Conservation (phyloP, 2,113 vertebrate species). For the Alosa alosa region DNA sequence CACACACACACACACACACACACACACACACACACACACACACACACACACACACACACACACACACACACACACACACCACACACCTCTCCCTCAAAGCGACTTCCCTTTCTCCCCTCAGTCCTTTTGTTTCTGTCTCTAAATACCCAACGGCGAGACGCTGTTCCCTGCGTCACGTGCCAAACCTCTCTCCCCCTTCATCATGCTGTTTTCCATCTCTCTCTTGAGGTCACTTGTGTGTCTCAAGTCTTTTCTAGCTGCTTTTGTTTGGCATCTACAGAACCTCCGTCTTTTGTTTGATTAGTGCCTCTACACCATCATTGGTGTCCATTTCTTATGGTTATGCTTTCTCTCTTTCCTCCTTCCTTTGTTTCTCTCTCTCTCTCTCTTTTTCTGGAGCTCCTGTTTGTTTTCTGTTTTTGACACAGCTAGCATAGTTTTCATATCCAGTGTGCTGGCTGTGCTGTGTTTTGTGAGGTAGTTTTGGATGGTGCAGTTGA, state of each 20-base stretch:
- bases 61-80: slow-evolving; percentile 5
- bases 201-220: background rate
- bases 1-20: background rate
- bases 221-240: background rate
- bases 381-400: background rate
- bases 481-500: background rate
- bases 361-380: background rate
- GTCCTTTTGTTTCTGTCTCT: background rate
- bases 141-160: background rate
- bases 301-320: background rate
- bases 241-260: background rate
- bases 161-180: background rate
- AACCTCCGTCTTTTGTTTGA: background rate
- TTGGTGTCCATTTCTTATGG: background rate
- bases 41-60: background rate
- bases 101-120: slow-evolving; percentile 34
- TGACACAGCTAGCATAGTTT: background rate
- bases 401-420: background rate
- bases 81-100: background rate
- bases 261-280: background rate
- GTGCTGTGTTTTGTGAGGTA: background rate
- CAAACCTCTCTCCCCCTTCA: background rate
- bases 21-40: background rate
- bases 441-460: slow-evolving; percentile 11
- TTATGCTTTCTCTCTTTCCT: background rate